Conservation (phyloP, 1,140 invertebrate genomes). For the Apolygus lucorum region DNA sequence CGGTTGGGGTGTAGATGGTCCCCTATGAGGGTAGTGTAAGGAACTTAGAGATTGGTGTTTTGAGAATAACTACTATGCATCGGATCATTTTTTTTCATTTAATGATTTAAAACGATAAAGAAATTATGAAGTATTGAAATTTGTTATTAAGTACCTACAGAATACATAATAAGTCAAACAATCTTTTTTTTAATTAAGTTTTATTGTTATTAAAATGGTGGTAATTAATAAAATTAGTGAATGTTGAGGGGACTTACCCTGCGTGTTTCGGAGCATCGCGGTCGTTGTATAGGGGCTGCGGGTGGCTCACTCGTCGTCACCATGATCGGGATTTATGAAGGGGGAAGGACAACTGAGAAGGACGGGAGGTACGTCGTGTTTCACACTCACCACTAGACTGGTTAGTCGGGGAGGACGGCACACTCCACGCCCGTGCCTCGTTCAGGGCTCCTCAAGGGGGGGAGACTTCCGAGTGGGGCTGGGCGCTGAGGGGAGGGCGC, state of each 20-base stretch:
- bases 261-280: not conserved
- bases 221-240: no score
- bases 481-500: not conserved
- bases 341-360: not conserved
- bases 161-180: no score
- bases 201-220: no score
- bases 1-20: no score
- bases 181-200: no score
- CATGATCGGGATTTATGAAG: not conserved
- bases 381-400: conserved; percentile 10
- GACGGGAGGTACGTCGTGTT: not conserved
- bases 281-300: not conserved
- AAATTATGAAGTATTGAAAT: no score
- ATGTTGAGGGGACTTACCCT: not conserved
- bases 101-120: no score
- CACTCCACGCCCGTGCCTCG: conserved; percentile 9
- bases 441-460: not conserved
- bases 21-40: no score
- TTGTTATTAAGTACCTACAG: no score
- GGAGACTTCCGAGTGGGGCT: not conserved
- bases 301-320: conserved; percentile 3
- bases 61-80: no score
- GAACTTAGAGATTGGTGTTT: no score
- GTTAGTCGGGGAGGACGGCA: conserved; percentile 3
- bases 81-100: no score